Evolutionary conservation across 1,140 invertebrate species (phyloP), one percentile per base, ranked within the genome.

Genomic region (Dryas iulia): DNA sequence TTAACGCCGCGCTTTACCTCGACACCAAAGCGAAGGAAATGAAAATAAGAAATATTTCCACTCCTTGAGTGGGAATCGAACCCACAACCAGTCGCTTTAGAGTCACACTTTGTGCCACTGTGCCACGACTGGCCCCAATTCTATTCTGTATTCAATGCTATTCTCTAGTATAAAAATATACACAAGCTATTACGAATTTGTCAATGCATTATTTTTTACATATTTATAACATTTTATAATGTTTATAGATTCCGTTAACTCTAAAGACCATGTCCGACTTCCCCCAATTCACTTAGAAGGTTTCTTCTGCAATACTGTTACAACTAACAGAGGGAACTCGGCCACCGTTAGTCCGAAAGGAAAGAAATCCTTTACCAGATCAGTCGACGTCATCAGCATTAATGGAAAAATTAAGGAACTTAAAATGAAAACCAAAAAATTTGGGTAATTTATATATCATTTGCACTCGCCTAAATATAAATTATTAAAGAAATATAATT

Each of bases 351-450:
- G 14, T 10, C 18, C 39, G 18, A 21, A 47, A 47, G 39, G 39
- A 11, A 47, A 47, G 62, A 59, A n/a, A 23, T 33, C 52, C 10
- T 59, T 58, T 52, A n/a, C 52, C 11, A 67, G 72, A 10, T 14
- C 7, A 11, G 52, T 47, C 14, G 74, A 81, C 26, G 65, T 76
- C 35, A 90, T 90, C 23, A 80, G 77, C 47, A 87, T 90, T 2
- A 80, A 78, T 18, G 73, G 75, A 2, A 86, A 79, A 69, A 90
- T 90, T 14, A 75, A 66, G 52, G 81, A 88, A 60, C 68, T 90
- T 1, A 90, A 87, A 39, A 73, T 79, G 73, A 81, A 31, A 28
- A 64, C 71, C 7, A 72, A 47, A 25, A 73, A 53, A 63, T 56
- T 26, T 7, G 78, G 65, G 76, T 76, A 69, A 4, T 14, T 21